A percentile compares a stretch with the other conserved stretches of the same genome.
Conservation (phyloP, 2,888 invertebrate genomes). For the Icerya purchasi region DNA sequence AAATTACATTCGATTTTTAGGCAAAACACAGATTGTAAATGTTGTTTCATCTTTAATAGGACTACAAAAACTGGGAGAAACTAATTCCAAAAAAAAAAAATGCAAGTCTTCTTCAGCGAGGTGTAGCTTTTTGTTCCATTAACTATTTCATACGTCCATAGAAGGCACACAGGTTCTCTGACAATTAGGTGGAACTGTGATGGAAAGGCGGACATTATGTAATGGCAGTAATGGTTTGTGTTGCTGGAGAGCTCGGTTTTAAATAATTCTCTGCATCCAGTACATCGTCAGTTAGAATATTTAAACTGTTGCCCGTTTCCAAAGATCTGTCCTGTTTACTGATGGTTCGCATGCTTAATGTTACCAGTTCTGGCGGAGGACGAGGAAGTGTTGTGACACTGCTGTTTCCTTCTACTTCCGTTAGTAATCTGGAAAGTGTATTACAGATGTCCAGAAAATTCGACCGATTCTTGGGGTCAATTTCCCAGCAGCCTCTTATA, state of each 20-base stretch:
- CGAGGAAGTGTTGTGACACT: neutral
- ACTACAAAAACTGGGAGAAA: no score
- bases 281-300: neutral
- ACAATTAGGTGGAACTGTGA: no score
- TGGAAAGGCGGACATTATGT: no score
- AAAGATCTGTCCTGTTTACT: neutral
- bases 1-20: no score
- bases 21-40: no score
- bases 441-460: constrained; percentile 47
- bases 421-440: constrained; percentile 29
- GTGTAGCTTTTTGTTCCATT: no score
- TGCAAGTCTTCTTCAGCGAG: no score
- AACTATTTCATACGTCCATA: no score
- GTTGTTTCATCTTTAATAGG: no score
- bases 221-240: no score
- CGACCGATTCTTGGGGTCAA: constrained; percentile 53
- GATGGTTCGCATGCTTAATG: neutral
- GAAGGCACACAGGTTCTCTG: no score
- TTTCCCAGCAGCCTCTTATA: constrained; percentile 61
- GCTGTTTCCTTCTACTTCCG: neutral
- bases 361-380: constrained; percentile 3
- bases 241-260: constrained; percentile 17
- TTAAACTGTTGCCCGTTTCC: neutral
- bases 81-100: no score
- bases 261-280: constrained; percentile 8